These are phyloP conservation scores for Actias luna DNA, from an alignment of 2,888 invertebrate species.

Conservation along the genomic window DNA sequence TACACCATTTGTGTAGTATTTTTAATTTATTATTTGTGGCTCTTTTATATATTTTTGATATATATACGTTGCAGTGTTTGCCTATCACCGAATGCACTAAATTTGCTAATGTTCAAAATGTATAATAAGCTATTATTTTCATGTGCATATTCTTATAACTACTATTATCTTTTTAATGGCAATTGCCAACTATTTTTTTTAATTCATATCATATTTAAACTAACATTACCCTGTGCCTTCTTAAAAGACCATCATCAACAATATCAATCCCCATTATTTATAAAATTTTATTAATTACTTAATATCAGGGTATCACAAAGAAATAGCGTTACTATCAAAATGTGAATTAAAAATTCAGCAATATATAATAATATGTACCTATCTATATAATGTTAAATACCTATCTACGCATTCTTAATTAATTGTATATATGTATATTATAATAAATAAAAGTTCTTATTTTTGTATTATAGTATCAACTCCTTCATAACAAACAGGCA, in stretches of 20 bases:
- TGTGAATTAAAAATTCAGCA: not conserved
- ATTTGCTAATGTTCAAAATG: not conserved
- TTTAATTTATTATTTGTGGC: too few relatives aligned
- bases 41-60: too few relatives aligned
- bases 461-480: not conserved
- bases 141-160: not conserved
- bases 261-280: not conserved
- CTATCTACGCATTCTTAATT: not conserved
- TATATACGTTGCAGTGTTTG: too few relatives aligned
- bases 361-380: not conserved
- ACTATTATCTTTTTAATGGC: not conserved
- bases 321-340: not conserved
- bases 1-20: too few relatives aligned
- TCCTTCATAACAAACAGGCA: too few relatives aligned
- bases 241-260: slow-evolving; percentile 1
- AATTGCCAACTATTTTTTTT: not conserved
- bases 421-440: not conserved
- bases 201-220: slow-evolving; percentile 8
- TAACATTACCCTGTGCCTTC: slow-evolving; percentile 7
- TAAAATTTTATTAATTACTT: not conserved
- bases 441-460: not conserved
- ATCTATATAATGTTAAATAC: not conserved
- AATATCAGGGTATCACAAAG: not conserved
- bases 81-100: too few relatives aligned
- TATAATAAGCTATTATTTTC: not conserved